Evolutionary conservation across 2,888 invertebrate species (phyloP), one percentile per base, ranked within the genome.

Genomic region (Tipula lateralis): DNA sequence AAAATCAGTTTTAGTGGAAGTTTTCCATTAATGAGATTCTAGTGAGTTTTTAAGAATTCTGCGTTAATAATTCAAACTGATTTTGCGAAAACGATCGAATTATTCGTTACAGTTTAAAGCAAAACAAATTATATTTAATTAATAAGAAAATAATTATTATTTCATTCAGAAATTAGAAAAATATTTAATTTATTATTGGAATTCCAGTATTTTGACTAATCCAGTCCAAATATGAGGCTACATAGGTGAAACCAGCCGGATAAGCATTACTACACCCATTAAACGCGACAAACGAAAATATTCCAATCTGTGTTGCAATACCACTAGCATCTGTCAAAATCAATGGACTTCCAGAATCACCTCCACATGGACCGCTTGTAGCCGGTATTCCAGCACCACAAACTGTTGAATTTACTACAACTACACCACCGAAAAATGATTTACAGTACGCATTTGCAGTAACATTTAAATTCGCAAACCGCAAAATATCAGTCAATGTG

Each of bases 301-400:
- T 85, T 19, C 87, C 87, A 84, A 87, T 85, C 85, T 86, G 86
- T 7, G 85, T 85, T 34, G 83, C 30, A 2, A 84, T 82, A 0
- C 32, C 32, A 82, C 30, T 6, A 13, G 84, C 86, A 32, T 85
- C 84, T 1, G 6, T 34, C 12, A 86, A 84, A 2, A 85, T 84
- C 34, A 86, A 84, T 32, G 87, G 86, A 29, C 87, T 86, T 36
- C 86, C 86, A 3, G 85, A 85, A 84, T 86, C 87, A 82, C 86
- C 86, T 50, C 85, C 84, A 84, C 87, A 87, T 19, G 86, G 66
- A 66, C 66, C 9, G 6, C 30, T 30, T 6, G 29, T 82, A n/a
- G n/a, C 3, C n/a, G n/a, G n/a, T 82, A 32, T 82, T 29, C 82
- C 82, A 1, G 2, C 1, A 16, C 30, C 82, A 82, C 82, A 82